phyloP scores from a whole-genome alignment of 2,888 invertebrate species.

The Chromoteleia sp. region DNA sequence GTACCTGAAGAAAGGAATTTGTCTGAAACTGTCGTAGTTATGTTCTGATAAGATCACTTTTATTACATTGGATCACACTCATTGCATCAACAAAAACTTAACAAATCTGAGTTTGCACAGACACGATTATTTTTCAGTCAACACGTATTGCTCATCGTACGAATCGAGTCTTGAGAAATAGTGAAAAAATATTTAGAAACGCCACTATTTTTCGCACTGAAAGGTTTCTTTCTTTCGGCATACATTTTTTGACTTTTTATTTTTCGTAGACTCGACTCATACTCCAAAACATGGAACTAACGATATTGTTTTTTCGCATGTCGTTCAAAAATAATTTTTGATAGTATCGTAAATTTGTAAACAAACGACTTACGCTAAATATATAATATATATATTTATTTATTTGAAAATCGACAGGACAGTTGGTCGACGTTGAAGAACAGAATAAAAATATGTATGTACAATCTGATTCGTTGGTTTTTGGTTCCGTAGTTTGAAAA shows the following conservation, averaged over 20 bases:
- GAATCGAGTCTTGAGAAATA: background rate
- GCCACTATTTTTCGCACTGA: too few species aligned
- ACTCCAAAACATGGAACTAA: background rate
- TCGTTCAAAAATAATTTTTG: slow-evolving; percentile 17
- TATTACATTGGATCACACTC: background rate
- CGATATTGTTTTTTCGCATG: background rate
- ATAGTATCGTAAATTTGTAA: slow-evolving; percentile 9
- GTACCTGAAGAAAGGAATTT: background rate
- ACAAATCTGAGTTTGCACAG: background rate
- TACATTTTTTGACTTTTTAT: background rate
- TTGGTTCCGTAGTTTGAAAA: slow-evolving; percentile 6
- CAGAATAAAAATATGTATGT: slow-evolving; percentile 31
- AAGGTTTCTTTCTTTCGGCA: background rate
- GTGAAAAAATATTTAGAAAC: background rate
- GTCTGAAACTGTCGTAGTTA: background rate
- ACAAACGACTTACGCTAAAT: slow-evolving; percentile 1
- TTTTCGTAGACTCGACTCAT: background rate
- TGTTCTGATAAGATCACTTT: background rate
- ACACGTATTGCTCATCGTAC: background rate
- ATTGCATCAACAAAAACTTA: background rate
- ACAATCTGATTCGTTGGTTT: slow-evolving; percentile 50
- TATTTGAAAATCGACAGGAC: slow-evolving; percentile 5
- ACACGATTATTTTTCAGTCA: background rate
- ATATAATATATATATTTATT: slow-evolving; percentile 18
- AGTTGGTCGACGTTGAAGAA: slow-evolving; percentile 10